Evolutionary conservation across 2,797 vertebrate genomes (phyloP).

Genomic region (Phalloptychus januarius): DNA sequence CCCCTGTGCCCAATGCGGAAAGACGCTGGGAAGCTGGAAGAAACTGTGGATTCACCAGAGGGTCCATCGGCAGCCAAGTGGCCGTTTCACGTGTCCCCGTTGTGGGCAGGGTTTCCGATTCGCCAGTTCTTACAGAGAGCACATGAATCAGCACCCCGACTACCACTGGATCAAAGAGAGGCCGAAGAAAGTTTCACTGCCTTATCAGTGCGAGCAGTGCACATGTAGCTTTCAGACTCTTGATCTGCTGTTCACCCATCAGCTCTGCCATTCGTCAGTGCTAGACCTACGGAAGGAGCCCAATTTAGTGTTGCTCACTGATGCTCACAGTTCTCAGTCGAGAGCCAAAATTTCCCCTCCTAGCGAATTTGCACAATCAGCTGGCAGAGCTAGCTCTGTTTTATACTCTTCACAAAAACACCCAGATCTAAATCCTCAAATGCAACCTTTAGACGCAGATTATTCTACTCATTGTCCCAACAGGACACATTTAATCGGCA

Average conservation of each 20-base stretch:
- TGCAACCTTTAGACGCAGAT: constrained; percentile 10
- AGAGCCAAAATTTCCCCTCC: constrained; percentile 9
- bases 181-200: constrained; percentile 64
- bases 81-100: constrained; percentile 78
- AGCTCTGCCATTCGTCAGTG: constrained; percentile 73
- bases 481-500: background rate
- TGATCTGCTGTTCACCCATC: constrained; percentile 79
- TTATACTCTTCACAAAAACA: constrained; percentile 1
- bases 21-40: constrained; percentile 76
- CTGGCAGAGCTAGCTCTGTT: constrained; percentile 6
- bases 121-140: constrained; percentile 71
- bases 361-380: background rate
- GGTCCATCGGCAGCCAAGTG: constrained; percentile 75
- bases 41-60: constrained; percentile 83
- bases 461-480: background rate
- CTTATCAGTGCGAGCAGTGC: constrained; percentile 82
- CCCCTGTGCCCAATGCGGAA: constrained; percentile 77
- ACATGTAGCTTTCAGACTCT: constrained; percentile 74
- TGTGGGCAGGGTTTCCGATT: constrained; percentile 81
- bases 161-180: constrained; percentile 66
- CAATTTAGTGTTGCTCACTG: constrained; percentile 45
- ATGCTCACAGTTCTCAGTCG: constrained; percentile 22
- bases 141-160: constrained; percentile 79
- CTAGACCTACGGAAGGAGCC: constrained; percentile 43
- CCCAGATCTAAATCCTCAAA: constrained; percentile 11